Conservation (phyloP, 2,797 vertebrate species). For the Microctenopoma lineatum region DNA sequence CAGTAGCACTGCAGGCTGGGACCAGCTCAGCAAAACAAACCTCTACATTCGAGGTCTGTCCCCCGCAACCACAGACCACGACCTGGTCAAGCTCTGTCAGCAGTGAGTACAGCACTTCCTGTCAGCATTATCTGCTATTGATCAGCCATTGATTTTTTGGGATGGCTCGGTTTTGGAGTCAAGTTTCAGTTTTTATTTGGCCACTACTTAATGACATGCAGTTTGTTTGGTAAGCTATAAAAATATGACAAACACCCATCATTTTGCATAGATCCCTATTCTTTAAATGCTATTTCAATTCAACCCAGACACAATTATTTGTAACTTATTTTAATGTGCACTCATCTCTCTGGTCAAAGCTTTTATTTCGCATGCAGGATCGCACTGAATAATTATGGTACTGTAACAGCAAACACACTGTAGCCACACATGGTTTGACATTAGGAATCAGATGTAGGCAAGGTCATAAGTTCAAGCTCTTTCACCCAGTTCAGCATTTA, state of each 20-base stretch:
- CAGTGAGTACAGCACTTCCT: constrained; percentile 89
- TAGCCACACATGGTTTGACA: constrained; percentile 27
- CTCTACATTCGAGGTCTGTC: constrained; percentile 97
- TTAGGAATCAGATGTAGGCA: constrained; percentile 47
- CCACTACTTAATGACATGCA: constrained; percentile 25
- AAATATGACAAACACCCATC: not conserved
- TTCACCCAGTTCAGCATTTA: constrained; percentile 64
- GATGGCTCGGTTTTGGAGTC: constrained; percentile 13
- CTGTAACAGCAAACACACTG: constrained; percentile 16
- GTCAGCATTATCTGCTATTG: constrained; percentile 58
- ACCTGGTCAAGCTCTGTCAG: constrained; percentile 98
- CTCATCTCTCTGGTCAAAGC: not conserved
- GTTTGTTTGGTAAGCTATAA: not conserved
- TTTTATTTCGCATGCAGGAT: constrained; percentile 2
- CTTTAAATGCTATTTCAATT: too few relatives aligned
- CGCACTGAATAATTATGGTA: not conserved
- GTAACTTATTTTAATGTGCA: not conserved
- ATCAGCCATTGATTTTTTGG: constrained; percentile 52
- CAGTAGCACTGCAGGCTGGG: constrained; percentile 95
- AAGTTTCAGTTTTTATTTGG: constrained; percentile 26
- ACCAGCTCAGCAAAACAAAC: constrained; percentile 99
- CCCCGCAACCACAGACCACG: constrained; percentile 96
- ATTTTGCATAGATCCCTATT: too few relatives aligned
- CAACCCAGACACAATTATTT: too few relatives aligned
- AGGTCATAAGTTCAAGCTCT: constrained; percentile 53